These are phyloP conservation scores for Miniopterus natalensis DNA, from an alignment of 2,113 vertebrate genomes.

Conservation along the genomic window DNA sequence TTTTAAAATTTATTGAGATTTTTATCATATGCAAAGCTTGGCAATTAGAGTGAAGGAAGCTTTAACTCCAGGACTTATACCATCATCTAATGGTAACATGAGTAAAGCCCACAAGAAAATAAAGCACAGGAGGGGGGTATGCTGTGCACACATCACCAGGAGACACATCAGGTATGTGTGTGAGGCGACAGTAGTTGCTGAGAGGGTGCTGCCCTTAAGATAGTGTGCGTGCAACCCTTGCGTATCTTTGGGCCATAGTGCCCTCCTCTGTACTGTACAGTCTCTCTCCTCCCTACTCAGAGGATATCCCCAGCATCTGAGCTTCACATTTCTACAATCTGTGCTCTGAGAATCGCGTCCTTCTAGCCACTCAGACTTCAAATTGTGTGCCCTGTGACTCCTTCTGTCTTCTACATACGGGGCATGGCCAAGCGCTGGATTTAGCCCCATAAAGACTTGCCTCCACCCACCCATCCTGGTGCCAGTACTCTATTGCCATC, in stretches of 20 bases:
- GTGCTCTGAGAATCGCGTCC: not conserved
- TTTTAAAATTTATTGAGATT: not conserved
- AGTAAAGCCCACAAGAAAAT: not conserved
- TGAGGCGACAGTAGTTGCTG: not conserved
- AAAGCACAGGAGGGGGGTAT: not conserved
- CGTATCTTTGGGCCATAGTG: not conserved
- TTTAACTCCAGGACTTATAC: not conserved
- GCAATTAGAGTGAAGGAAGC: not conserved
- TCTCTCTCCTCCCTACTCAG: not conserved
- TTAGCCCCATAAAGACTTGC: not conserved
- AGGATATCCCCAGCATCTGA: not conserved
- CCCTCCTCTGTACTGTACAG: no score
- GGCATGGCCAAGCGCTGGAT: not conserved
- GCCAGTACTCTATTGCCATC: fast-evolving
- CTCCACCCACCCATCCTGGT: no score
- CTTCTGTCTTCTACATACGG: fast-evolving
- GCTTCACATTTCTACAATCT: not conserved
- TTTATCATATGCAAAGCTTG: not conserved
- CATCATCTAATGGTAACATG: not conserved
- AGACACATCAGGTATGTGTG: not conserved
- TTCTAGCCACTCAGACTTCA: not conserved
- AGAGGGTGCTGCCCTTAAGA: no score
- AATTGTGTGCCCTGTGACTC: not conserved
- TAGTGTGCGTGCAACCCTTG: fast-evolving
- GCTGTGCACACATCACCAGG: no score